These are phyloP conservation scores for Entelurus aequoreus DNA, from an alignment of 2,113 vertebrate genomes.

Conservation along the genomic window DNA sequence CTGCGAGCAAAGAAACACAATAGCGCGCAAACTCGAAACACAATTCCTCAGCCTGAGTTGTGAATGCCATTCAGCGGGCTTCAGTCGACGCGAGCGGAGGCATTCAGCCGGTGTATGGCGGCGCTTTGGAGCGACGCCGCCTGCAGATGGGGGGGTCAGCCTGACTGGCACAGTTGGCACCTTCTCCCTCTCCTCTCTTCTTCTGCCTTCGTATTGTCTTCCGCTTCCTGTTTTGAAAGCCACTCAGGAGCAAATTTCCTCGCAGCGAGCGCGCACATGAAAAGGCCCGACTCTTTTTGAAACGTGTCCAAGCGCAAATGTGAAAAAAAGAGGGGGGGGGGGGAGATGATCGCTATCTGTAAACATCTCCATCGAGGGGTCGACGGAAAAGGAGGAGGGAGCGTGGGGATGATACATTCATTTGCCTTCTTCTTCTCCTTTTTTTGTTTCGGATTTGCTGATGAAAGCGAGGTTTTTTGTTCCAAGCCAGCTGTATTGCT, in stretches of 20 bases:
- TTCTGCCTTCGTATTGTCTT: constrained; percentile 66
- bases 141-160: constrained; percentile 71
- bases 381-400: constrained; percentile 60
- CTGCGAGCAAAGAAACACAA: constrained; percentile 37
- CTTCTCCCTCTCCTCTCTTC: constrained; percentile 24
- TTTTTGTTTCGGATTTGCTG: constrained; percentile 63
- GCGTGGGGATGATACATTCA: constrained; percentile 71
- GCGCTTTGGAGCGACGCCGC: constrained; percentile 53
- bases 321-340: constrained; percentile 66
- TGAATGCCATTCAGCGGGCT: constrained; percentile 65
- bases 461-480: constrained; percentile 72
- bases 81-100: constrained; percentile 61
- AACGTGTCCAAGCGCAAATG: constrained; percentile 76
- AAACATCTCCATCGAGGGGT: constrained; percentile 73
- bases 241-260: constrained; percentile 78
- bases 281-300: constrained; percentile 75
- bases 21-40: constrained; percentile 65
- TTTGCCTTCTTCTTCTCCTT: constrained; percentile 53
- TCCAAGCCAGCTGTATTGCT: constrained; percentile 75
- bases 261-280: constrained; percentile 68
- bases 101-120: constrained; percentile 51
- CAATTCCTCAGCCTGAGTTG: constrained; percentile 63
- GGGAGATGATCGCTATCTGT: constrained; percentile 74
- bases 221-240: constrained; percentile 79
- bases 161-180: constrained; percentile 70